A percentile compares a stretch with the other conserved stretches of the same genome.
These are phyloP conservation scores for Pampus argenteus DNA, from an alignment of 2,797 vertebrate species.

Conservation along the genomic window DNA sequence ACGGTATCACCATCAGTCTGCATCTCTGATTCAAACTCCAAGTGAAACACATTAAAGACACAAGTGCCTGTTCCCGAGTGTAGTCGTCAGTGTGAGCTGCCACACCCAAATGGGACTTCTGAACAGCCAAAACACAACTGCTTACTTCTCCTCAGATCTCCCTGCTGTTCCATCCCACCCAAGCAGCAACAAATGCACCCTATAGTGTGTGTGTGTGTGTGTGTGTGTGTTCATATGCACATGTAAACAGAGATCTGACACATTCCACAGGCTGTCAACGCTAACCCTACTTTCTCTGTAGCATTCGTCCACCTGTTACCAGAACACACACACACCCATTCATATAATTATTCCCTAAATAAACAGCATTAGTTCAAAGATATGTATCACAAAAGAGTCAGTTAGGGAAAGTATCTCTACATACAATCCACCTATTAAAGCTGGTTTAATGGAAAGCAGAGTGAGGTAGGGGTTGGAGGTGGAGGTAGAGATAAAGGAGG, in stretches of 20 bases:
- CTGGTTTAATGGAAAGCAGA: slow-evolving; percentile 10
- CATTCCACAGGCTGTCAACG: slow-evolving; percentile 69
- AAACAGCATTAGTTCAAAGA: slow-evolving; percentile 30
- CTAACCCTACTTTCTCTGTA: slow-evolving; percentile 65
- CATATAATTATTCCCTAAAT: slow-evolving; percentile 16
- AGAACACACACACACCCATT: slow-evolving; percentile 25
- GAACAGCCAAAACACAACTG: slow-evolving; percentile 76
- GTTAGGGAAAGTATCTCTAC: slow-evolving; percentile 31
- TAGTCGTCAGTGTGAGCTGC: slow-evolving; percentile 61
- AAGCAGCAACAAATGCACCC: slow-evolving; percentile 75
- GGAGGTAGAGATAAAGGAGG: neutral
- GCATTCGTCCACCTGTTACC: slow-evolving; percentile 73
- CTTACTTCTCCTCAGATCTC: slow-evolving; percentile 71
- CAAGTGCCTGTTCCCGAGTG: slow-evolving; percentile 60
- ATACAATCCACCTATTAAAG: slow-evolving; percentile 37
- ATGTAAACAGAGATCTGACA: slow-evolving; percentile 76
- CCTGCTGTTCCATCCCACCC: slow-evolving; percentile 81
- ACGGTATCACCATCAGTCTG: slow-evolving; percentile 17
- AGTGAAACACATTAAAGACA: slow-evolving; percentile 37
- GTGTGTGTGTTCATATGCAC: slow-evolving; percentile 53
- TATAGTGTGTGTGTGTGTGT: slow-evolving; percentile 38
- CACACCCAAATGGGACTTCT: slow-evolving; percentile 68
- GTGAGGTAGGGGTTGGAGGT: neutral
- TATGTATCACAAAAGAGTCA: slow-evolving; percentile 38
- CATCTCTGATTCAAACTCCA: slow-evolving; percentile 2